Evolutionary conservation across 2,888 invertebrate species (phyloP).

Genomic region (Epicampocera succincta): DNA sequence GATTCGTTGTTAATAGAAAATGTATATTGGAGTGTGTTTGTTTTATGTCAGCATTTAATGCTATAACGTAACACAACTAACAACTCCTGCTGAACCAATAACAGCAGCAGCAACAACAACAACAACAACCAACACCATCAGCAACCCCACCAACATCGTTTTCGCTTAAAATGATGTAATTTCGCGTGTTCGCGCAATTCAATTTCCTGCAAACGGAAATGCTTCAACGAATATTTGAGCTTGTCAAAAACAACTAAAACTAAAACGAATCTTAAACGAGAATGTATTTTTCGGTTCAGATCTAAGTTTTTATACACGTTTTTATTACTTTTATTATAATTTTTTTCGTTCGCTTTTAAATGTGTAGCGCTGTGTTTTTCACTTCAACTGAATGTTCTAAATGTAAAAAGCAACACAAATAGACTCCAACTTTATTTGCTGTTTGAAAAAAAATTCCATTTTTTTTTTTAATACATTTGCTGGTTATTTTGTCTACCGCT

Average conservation of each 20-base stretch:
- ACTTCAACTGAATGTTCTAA: conserved; percentile 50
- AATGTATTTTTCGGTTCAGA: conserved; percentile 53
- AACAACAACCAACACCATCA: conserved; percentile 1
- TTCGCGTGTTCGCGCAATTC: conserved; percentile 80
- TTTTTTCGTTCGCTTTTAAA: background rate
- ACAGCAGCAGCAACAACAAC: background rate
- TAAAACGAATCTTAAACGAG: conserved; percentile 38
- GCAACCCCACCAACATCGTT: conserved; percentile 34
- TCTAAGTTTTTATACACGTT: conserved; percentile 20
- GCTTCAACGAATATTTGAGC: conserved; percentile 73
- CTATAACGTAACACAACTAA: background rate
- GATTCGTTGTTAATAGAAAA: conserved; percentile 9
- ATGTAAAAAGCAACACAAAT: conserved; percentile 59
- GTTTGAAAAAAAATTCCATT: conserved; percentile 24
- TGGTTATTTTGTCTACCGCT: conserved; percentile 37
- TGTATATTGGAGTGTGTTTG: conserved; percentile 9
- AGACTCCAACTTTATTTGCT: conserved; percentile 56
- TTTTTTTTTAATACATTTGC: conserved; percentile 10
- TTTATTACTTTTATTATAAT: background rate
- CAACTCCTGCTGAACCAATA: background rate
- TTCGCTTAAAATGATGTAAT: conserved; percentile 78
- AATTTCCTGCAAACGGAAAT: conserved; percentile 79
- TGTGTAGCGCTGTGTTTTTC: conserved; percentile 27
- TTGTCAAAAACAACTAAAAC: conserved; percentile 70
- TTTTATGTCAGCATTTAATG: conserved; percentile 13